Base-by-base conservation (phyloP, 2,113 vertebrate species). In the Probosciger aterrimus region DNA sequence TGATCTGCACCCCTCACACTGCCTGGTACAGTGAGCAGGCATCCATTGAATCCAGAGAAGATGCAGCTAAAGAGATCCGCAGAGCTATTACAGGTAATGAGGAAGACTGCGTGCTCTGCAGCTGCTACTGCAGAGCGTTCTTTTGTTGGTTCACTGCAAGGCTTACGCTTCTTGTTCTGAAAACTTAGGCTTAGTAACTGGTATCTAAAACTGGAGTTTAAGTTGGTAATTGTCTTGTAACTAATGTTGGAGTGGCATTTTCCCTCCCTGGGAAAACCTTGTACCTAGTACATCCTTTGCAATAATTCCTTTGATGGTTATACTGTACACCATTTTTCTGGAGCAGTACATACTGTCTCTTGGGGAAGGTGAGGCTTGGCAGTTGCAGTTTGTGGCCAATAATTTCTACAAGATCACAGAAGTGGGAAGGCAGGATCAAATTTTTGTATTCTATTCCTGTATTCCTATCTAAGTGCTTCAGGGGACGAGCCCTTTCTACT, bases 11-110 rank as follows among this genome's bases (percentile, higher is more conserved):
- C 89, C 99, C 99, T 50, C 99, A 99, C 96, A 98, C 98, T 80
- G 98, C 99, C 73, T 99, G 99, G 99, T 99, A 99, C 97, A 99
- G 99, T 71, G 99, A 99, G 95, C 99, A 99, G 97, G 99, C 99
- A 62, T 98, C 98, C 37, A 98, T 99, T 87, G 98, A 99, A 93
- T 98, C 98, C 92, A 98, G 99, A 44, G 99, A 99, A 94, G 98
- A 99, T 17, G 99, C 98, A 73, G 99, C 99, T 96, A 98, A 98
- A 95, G 98, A 99, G 96, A 98, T 99, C 63, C 98, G 99, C 70
- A 98, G 99, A 64, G 99, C 99, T 92, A 99, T 99, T 95, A 98
- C 98, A 91, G 99, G 99, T 99, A 97, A 96, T 25, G 33, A 87
- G 41, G 49, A 86, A 49, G 49, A 78, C 49, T 60, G 11, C 24